Percentiles rank a stretch among this genome's conserved stretches.
Evolutionary conservation across 2,888 invertebrate genomes (phyloP).

Genomic region (Electrophaes corylata): DNA sequence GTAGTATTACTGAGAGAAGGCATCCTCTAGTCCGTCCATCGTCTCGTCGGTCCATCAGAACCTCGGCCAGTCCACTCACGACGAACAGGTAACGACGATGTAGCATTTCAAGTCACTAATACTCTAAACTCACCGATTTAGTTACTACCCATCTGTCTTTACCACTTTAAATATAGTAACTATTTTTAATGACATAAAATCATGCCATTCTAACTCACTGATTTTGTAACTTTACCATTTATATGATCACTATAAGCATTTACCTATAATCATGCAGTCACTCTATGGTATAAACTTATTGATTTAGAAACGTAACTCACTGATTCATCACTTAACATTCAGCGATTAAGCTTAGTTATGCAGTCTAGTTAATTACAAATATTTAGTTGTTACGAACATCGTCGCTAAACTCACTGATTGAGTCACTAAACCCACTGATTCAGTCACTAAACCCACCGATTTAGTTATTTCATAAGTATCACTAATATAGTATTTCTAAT

Average conservation of each 20-base stretch:
- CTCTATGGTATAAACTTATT: not conserved
- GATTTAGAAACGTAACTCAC: not conserved
- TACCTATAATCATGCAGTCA: too few relatives aligned
- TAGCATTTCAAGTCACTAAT: conserved; percentile 8
- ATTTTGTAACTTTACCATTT: not conserved
- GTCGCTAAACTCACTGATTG: not conserved
- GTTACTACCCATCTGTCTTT: not conserved
- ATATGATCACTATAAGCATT: too few relatives aligned
- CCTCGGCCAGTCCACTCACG: conserved; percentile 58
- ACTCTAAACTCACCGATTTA: not conserved
- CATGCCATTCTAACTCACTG: not conserved
- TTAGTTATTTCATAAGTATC: too few relatives aligned
- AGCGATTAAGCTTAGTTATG: not conserved
- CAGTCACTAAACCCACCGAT: not conserved
- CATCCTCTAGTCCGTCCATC: conserved; percentile 49
- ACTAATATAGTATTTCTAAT: too few relatives aligned
- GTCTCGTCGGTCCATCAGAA: conserved; percentile 60
- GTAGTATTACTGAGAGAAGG: conserved; percentile 41
- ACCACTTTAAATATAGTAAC: too few relatives aligned
- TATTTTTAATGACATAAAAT: too few relatives aligned
- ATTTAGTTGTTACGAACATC: too few relatives aligned
- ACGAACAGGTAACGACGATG: conserved; percentile 31
- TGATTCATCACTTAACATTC: not conserved
- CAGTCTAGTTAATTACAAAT: too few relatives aligned
- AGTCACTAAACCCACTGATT: not conserved